Base-by-base conservation (phyloP, 2,888 invertebrate species). In the Leptopilina drosophilae region DNA sequence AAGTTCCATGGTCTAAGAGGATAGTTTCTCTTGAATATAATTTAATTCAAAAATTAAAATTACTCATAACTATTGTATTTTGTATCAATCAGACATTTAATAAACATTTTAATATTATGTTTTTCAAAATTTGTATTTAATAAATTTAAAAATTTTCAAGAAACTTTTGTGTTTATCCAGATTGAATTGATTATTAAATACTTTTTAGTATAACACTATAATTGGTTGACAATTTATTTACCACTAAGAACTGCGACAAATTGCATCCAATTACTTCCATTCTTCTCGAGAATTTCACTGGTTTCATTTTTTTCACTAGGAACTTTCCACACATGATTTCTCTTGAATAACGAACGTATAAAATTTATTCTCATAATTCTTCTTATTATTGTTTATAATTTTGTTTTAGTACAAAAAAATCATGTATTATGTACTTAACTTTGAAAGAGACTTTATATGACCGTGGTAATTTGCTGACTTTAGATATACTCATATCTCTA, bases 271-370 rank as follows among this genome's bases (percentile, higher is more conserved):
- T 15, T 20, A 20, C 9, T 62, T 62, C 20, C 9, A 62, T 8
- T 62, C 8, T 62, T 62, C 20, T 20, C 15, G 20, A 62, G 62
- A 62, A 62, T 15, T 62, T 62, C 20, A 62, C 20, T 62, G 15
- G 2, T 62, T 15, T 62, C 20, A 9, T n/a, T 62, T 15, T 15
- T 62, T 62, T 62, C 62, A 62, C 62, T 20, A 20, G 62, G 62
- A 20, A 62, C 62, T 62, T 62, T 62, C 62, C 62, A 62, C 20
- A 62, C 62, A 62, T 62, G 9, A 62, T 15, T 62, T 15, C n/a
- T 62, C 20, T 62, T 62, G 20, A 62, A 62, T 8, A 15, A 15
- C 15, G 20, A 62, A 8, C 62, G 20, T 62, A 15, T 9, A 15
- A 20, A 62, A 11, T 49, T 49, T 62, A 15, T 20, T n/a, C 8